phyloP scores from a whole-genome alignment of 2,888 invertebrate genomes.

The Cantharis nigra region DNA sequence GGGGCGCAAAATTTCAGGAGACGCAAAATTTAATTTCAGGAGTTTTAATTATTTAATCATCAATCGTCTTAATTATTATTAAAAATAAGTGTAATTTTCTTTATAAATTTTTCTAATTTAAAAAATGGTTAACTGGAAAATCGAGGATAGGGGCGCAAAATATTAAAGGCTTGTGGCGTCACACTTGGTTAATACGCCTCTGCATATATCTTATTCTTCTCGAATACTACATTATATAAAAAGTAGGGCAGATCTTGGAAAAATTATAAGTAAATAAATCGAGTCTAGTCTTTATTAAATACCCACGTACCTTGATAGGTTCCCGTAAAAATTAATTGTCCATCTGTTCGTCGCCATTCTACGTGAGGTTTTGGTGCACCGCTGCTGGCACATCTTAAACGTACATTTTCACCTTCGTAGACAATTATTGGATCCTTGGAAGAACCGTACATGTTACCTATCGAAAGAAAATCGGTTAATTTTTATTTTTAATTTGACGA shows the following conservation, averaged over 20 bases:
- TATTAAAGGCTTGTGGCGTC: too few species aligned
- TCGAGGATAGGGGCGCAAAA: too few species aligned
- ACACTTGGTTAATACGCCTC: too few species aligned
- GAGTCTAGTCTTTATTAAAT: not conserved
- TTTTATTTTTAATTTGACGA: not conserved
- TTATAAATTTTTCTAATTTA: too few species aligned
- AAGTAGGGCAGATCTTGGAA: not conserved
- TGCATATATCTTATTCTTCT: not conserved
- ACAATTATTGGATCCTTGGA: constrained; percentile 65
- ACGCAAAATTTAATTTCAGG: too few species aligned
- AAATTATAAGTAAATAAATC: not conserved
- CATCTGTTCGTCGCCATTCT: constrained; percentile 76
- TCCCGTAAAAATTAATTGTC: constrained; percentile 65
- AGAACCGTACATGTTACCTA: constrained; percentile 25
- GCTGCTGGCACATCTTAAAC: constrained; percentile 79
- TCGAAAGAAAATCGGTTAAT: not conserved
- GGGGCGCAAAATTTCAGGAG: too few species aligned
- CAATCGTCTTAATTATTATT: too few species aligned
- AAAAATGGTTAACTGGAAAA: too few species aligned
- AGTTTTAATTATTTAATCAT: too few species aligned
- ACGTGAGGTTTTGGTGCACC: constrained; percentile 79
- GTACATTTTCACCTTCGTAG: constrained; percentile 78
- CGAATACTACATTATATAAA: not conserved
- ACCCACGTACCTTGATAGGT: constrained; percentile 64
- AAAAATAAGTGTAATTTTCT: too few species aligned